Percentiles rank a stretch among this genome's conserved stretches.
Evolutionary conservation across 2,113 vertebrate species (phyloP).

Genomic region (Campylomormyrus numenius): DNA sequence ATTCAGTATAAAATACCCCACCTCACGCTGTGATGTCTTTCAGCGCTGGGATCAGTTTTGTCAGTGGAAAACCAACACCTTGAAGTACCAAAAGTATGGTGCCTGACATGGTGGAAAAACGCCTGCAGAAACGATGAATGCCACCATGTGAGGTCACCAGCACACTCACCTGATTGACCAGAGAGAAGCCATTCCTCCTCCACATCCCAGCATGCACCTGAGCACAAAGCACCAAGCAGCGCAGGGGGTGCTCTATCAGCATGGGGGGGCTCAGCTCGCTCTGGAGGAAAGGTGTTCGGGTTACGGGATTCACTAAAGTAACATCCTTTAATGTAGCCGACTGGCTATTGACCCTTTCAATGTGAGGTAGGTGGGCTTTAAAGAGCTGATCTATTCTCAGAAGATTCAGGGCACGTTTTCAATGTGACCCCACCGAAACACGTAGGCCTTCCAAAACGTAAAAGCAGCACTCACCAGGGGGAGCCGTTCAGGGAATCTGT

Average conservation of each 20-base stretch:
- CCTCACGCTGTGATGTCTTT: background rate
- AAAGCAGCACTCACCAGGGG: conserved; percentile 72
- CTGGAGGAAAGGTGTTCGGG: conserved; percentile 46
- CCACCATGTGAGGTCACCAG: background rate
- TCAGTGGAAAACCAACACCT: no score
- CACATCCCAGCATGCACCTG: conserved; percentile 99
- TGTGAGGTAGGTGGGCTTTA: background rate
- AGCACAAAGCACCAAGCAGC: conserved; percentile 89
- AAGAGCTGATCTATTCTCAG: background rate
- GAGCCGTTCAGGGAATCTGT: conserved; percentile 85
- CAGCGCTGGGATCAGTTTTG: no score
- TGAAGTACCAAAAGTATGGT: background rate
- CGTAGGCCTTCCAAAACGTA: background rate
- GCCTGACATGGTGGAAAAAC: background rate
- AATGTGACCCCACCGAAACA: background rate
- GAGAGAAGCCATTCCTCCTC: conserved; percentile 94
- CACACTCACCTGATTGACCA: conserved; percentile 84
- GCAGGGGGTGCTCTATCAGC: conserved; percentile 88
- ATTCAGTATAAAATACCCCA: background rate
- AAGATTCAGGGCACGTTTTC: background rate
- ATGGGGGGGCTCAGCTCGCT: conserved; percentile 91
- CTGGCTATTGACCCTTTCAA: background rate
- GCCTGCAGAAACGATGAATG: background rate
- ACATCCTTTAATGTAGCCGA: background rate
- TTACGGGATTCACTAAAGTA: background rate